These are phyloP conservation scores for Botia kubotai DNA, from an alignment of 2,797 vertebrate species.

Conservation along the genomic window DNA sequence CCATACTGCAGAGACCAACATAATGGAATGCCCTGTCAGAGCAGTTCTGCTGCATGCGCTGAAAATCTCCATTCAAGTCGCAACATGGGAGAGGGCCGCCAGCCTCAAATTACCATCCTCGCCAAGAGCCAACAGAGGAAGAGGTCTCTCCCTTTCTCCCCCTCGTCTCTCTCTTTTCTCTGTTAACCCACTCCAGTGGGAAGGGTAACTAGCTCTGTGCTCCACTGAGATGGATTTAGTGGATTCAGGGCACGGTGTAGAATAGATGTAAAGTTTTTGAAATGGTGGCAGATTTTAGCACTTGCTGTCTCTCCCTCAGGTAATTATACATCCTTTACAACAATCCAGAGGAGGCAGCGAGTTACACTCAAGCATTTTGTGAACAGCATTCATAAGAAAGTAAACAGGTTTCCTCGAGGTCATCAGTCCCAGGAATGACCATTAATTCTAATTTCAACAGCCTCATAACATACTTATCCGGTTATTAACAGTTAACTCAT, in stretches of 20 bases:
- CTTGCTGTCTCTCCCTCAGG: slow-evolving; percentile 16
- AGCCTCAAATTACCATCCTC: slow-evolving; percentile 68
- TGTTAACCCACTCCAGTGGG: slow-evolving; percentile 39
- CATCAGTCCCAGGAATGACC: background rate
- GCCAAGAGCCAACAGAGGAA: slow-evolving; percentile 48
- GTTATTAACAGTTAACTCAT: slow-evolving; percentile 14
- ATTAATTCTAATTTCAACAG: slow-evolving; percentile 13
- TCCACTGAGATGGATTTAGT: slow-evolving; percentile 28
- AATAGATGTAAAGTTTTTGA: slow-evolving; percentile 35
- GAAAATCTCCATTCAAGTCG: slow-evolving; percentile 77
- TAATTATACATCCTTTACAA: slow-evolving; percentile 7
- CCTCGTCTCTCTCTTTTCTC: background rate
- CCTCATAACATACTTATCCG: slow-evolving; percentile 16
- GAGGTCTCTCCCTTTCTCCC: slow-evolving; percentile 21
- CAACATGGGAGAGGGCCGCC: slow-evolving; percentile 78
- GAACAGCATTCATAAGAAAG: background rate
- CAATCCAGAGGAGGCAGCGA: background rate
- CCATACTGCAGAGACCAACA: slow-evolving; percentile 74
- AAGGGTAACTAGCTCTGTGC: slow-evolving; percentile 38
- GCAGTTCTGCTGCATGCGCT: slow-evolving; percentile 78
- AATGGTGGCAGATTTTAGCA: slow-evolving; percentile 29
- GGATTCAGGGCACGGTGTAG: slow-evolving; percentile 41
- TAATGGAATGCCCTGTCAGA: slow-evolving; percentile 82
- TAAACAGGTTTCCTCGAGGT: background rate
- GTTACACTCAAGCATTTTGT: background rate